Evolutionary conservation across 1,140 invertebrate species (phyloP).

Genomic region (Euglossa dilemma): DNA sequence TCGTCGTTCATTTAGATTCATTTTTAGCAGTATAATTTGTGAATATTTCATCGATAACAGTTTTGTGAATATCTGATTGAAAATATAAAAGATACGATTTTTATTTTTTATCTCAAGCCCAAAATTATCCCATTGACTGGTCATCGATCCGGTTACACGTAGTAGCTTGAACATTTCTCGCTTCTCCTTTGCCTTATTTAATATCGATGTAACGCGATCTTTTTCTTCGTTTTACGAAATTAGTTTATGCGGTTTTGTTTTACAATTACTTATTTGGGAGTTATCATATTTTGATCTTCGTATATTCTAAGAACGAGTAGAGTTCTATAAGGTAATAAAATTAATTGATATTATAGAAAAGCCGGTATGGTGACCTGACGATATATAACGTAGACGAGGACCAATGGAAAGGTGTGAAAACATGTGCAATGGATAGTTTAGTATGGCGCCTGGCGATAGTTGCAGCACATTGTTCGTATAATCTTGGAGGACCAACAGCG

Average conservation of each 20-base stretch:
- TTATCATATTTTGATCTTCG: not conserved
- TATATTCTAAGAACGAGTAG: not conserved
- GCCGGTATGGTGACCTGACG: conserved; percentile 73
- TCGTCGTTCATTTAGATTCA: too few relatives aligned
- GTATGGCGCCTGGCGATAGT: conserved; percentile 93
- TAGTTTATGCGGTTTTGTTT: not conserved
- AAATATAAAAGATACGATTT: too few relatives aligned
- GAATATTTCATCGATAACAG: too few relatives aligned
- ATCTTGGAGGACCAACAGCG: conserved; percentile 89
- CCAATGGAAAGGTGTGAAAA: conserved; percentile 86
- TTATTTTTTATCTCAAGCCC: too few relatives aligned
- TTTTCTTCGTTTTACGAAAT: too few relatives aligned
- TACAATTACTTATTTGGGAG: not conserved
- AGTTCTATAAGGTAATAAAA: not conserved
- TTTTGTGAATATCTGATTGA: too few relatives aligned
- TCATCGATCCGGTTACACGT: too few relatives aligned
- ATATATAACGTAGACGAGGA: conserved; percentile 74
- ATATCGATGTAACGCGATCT: too few relatives aligned
- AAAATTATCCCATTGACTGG: too few relatives aligned
- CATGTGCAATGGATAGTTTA: conserved; percentile 89
- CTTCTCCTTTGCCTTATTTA: too few relatives aligned
- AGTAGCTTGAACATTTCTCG: too few relatives aligned
- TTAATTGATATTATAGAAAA: conserved; percentile 72
- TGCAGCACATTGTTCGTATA: conserved; percentile 89
- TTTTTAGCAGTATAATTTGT: too few relatives aligned